Conservation (phyloP, 2,888 invertebrate genomes). For the Agonopterix heracliana region DNA sequence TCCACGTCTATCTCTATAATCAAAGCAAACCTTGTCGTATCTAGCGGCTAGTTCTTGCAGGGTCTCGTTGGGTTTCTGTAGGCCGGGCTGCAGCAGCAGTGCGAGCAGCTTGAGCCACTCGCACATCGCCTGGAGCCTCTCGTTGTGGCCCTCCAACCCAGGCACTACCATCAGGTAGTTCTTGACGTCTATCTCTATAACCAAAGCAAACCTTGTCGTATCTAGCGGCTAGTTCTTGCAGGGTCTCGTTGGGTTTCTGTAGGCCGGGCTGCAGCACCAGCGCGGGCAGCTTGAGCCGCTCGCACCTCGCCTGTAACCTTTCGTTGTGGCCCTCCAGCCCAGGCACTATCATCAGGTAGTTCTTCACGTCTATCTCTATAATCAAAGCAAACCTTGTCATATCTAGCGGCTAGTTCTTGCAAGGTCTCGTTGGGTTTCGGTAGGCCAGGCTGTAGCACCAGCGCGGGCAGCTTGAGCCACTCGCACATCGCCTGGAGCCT, state of each 20-base stretch:
- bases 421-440: conserved; percentile 29
- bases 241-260: too few species aligned
- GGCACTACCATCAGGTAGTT: too few species aligned
- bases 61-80: too few species aligned
- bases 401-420: conserved; percentile 30
- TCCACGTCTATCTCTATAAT: not conserved
- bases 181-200: not conserved
- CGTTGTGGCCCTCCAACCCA: too few species aligned
- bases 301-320: too few species aligned
- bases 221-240: conserved; percentile 31
- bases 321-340: too few species aligned
- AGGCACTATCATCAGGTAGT: too few species aligned
- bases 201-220: conserved; percentile 25
- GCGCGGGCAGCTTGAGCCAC: conserved; percentile 36
- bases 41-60: conserved; percentile 31
- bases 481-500: conserved; percentile 33
- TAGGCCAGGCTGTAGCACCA: conserved; percentile 43
- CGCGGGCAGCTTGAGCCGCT: too few species aligned
- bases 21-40: conserved; percentile 26
- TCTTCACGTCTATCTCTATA: not conserved
- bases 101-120: too few species aligned
- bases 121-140: too few species aligned
- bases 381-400: conserved; percentile 20
- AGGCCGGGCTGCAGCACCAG: too few species aligned
- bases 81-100: too few species aligned